Conservation (phyloP, 1,140 invertebrate species). For the Papilio dardanus region DNA sequence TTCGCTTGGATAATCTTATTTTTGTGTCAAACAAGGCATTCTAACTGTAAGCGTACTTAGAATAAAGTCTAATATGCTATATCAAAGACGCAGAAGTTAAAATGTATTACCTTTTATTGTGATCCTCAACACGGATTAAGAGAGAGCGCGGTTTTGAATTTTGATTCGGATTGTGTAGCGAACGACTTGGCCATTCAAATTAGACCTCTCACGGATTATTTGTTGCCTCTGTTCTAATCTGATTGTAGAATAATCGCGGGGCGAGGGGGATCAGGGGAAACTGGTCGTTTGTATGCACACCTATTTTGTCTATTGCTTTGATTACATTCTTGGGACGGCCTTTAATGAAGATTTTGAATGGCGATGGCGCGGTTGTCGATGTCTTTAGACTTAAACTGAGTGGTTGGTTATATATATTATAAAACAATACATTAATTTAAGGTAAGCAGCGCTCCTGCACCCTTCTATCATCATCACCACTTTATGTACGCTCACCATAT, state of each 20-base stretch:
- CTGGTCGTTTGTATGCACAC: conserved; percentile 66
- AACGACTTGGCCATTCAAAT: conserved; percentile 65
- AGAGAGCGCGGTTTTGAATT: conserved; percentile 81
- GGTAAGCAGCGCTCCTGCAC: too few species aligned
- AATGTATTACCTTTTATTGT: conserved; percentile 83
- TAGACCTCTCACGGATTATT: conserved; percentile 68
- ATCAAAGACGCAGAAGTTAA: conserved; percentile 62
- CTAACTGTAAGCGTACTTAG: conserved; percentile 47
- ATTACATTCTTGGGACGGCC: conserved; percentile 71
- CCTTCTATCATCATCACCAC: too few species aligned
- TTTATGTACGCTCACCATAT: too few species aligned
- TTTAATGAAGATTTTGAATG: conserved; percentile 74
- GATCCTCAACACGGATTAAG: conserved; percentile 81
- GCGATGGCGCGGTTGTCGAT: conserved; percentile 55
- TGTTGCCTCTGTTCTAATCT: conserved; percentile 60
- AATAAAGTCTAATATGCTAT: conserved; percentile 61
- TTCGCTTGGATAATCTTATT: conserved; percentile 82
- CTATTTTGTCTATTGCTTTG: conserved; percentile 75
- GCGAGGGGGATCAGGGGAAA: conserved; percentile 47
- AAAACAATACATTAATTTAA: too few species aligned
- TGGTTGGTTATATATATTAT: conserved; percentile 1
- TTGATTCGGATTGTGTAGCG: conserved; percentile 79
- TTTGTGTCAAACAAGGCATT: conserved; percentile 58
- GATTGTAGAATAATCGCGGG: conserved; percentile 44
- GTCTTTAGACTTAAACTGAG: conserved; percentile 52